Evolutionary conservation across 2,113 vertebrate genomes (phyloP), one percentile per base, ranked within the genome.

Genomic region (Uria aalge): DNA sequence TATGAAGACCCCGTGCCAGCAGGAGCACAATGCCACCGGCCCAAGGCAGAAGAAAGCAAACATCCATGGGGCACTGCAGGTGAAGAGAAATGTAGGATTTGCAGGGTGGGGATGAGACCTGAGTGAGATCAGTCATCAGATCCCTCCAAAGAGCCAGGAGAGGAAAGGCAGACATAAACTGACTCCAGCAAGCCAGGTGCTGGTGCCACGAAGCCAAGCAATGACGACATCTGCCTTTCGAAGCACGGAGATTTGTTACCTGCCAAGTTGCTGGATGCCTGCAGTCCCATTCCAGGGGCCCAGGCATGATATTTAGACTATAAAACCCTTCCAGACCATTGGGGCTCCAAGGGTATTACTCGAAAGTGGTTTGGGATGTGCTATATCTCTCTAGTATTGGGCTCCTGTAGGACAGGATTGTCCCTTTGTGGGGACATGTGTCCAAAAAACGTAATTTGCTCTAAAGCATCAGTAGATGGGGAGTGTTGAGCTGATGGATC

Each of bases 91-190:
- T 14, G 41, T 14, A 32, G 77, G 55, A 88, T 43, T 73, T 92
- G 11, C 57, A 55, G 71, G 24, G 8, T 17, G 13, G 41, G 71
- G 85, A 88, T 66, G 77, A 86, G 53, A 66, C 59, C 55, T 30
- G 71, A 83, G 52, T 38, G 75, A 94, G 78, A 69, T 90, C 67
- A 85, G 78, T 43, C 87, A 57, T 32, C 12, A 26, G 63, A 90
- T 56, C 75, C 72, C 40, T 92, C 41, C 32, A 71, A 77, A 22
- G 48, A 47, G 30, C 56, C 69, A 52, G 27, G 67, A 74, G 55
- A 91, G 91, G 81, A 96, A 94, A 94, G 66, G 63, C 89, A 90
- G 72, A 56, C 38, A 53, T 56, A 77, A 96, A 67, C 43, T 12
- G 23, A 52, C 50, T 93, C 87, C 78, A 86, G 62, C 26, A 53